Base-by-base conservation (phyloP, 1,140 invertebrate genomes). In the Hormaphis cornu region DNA sequence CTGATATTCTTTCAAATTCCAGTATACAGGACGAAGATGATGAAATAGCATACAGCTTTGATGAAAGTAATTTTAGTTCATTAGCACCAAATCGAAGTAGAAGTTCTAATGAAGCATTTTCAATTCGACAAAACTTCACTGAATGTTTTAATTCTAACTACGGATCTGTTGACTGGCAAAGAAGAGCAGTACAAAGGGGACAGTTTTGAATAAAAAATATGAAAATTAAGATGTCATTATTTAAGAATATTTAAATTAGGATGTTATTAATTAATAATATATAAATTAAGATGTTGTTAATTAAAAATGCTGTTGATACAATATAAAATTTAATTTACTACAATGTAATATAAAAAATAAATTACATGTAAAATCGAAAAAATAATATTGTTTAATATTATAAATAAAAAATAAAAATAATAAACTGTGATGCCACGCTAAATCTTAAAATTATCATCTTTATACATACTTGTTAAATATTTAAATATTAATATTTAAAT, bases 51-150 rank as follows among this genome's bases (percentile, higher is more conserved):
- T 16, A 33, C 53, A n/a, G n/a, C 16, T 56, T 48, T 48, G 22
- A 24, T 24, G 46, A 12, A 24, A 48, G 46, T 48, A 48, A 48
- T 48, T 48, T 48, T 33, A 56, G 28, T 30, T 37, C 12, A 4
- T 56, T 56, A 56, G 28, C 28, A 56, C 35, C 53, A 10, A 33
- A 30, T 33, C 28, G 53, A 56, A 56, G n/a, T 37, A 18, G 53
- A 56, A 37, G 28, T 18, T 33, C 53, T 12, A 56, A 30, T 56
- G 53, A 56, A 56, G 20, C 28, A 30, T 56, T 56, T 56, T 33
- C 8, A 14, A 56, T 56, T 33, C 9, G 53, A 16, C 28, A 56
- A 30, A 56, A 56, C 2, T 56, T 56, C 53, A 33, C 28, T 33
- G 53, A 56, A 30, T 56, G 33, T 44, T 63, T 33, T 14, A 56